These are phyloP conservation scores for Diplodus sargus DNA, from an alignment of 2,797 vertebrate species.

Conservation along the genomic window DNA sequence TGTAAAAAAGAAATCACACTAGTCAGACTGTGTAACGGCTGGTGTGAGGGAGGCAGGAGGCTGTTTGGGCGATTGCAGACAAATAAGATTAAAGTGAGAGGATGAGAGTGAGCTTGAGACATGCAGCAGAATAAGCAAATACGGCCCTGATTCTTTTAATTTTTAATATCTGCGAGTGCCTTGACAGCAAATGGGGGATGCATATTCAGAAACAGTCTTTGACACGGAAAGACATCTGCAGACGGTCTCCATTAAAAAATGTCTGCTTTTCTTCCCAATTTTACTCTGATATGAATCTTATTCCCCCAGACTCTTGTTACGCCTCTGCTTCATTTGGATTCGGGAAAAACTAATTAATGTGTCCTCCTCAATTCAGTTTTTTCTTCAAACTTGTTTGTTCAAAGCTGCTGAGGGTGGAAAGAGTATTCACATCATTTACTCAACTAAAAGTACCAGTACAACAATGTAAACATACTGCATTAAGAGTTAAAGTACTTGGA, in stretches of 20 bases:
- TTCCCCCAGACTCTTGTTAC: background rate
- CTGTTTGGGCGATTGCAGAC: slow-evolving; percentile 36
- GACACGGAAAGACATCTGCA: background rate
- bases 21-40: slow-evolving; percentile 46
- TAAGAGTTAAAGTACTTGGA: background rate
- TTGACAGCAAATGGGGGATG: slow-evolving; percentile 1
- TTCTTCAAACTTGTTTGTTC: slow-evolving; percentile 13
- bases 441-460: background rate
- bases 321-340: slow-evolving; percentile 2
- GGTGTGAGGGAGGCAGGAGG: slow-evolving; percentile 49
- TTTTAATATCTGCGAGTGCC: slow-evolving; percentile 6
- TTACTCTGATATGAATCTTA: slow-evolving; percentile 19
- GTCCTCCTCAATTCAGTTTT: background rate
- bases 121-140: slow-evolving; percentile 21
- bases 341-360: slow-evolving; percentile 18
- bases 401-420: background rate
- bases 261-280: background rate
- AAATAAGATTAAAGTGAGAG: slow-evolving; percentile 35
- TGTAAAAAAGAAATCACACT: slow-evolving; percentile 26
- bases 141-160: background rate
- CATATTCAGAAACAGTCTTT: slow-evolving; percentile 10
- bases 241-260: slow-evolving; percentile 5
- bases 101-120: slow-evolving; percentile 27
- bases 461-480: no score
- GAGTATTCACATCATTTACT: background rate